These are phyloP conservation scores for Ips typographus DNA, from an alignment of 1,140 invertebrate genomes.

Conservation along the genomic window DNA sequence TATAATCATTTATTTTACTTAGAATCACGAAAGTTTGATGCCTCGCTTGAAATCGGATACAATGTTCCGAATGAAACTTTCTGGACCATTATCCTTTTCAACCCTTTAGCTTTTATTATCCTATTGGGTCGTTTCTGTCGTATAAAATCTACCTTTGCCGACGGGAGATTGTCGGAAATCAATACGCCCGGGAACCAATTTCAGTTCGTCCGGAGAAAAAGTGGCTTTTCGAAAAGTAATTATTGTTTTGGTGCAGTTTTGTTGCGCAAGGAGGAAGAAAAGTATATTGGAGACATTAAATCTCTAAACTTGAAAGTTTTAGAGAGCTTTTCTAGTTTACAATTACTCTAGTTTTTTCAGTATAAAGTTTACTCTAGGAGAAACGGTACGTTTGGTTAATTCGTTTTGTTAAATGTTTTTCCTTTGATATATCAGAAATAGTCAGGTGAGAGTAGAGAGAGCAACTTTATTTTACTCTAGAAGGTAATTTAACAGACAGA, in stretches of 20 bases:
- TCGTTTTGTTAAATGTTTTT: no score
- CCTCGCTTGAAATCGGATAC: slow-evolving; percentile 9
- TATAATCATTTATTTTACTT: slow-evolving; percentile 23
- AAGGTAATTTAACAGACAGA: no score
- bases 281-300: not conserved
- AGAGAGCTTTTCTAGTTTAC: no score
- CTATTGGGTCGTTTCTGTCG: slow-evolving; percentile 18
- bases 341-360: no score
- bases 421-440: no score
- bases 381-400: no score
- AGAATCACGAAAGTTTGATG: slow-evolving; percentile 17
- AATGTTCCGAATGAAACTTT: slow-evolving; percentile 20
- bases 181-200: slow-evolving; percentile 8
- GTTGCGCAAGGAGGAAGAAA: not conserved
- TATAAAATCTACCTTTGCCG: slow-evolving; percentile 19
- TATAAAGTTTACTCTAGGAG: no score
- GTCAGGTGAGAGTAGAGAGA: no score
- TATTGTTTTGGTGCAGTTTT: not conserved
- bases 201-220: not conserved
- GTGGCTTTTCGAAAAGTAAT: not conserved
- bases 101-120: slow-evolving; percentile 24
- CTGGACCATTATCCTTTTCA: slow-evolving; percentile 26
- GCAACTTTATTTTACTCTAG: no score
- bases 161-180: slow-evolving; percentile 1
- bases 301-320: not conserved